Conservation (phyloP, 2,113 vertebrate species). For the Cisticola juncidis region DNA sequence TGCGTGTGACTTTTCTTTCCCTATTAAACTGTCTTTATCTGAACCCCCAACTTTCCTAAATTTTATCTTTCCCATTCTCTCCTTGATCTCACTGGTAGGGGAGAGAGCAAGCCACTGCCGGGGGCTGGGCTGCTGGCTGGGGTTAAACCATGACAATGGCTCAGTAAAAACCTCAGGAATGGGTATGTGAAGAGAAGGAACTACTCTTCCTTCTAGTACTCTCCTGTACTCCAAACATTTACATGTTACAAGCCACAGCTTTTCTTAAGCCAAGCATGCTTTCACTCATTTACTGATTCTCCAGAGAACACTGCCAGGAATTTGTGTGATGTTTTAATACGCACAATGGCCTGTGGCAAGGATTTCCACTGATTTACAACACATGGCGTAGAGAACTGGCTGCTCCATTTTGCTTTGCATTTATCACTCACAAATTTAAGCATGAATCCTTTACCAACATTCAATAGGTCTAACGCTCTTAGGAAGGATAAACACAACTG, state of each 20-base stretch:
- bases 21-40: not conserved
- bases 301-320: not conserved
- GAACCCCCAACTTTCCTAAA: fast-evolving
- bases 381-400: not conserved
- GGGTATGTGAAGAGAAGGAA: not conserved
- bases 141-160: not conserved
- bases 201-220: not conserved
- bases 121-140: not conserved
- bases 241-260: not conserved
- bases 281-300: not conserved
- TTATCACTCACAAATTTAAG: not conserved
- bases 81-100: fast-evolving
- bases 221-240: not conserved
- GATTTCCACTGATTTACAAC: not conserved
- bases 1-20: fast-evolving
- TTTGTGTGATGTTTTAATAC: not conserved
- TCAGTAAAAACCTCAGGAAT: not conserved
- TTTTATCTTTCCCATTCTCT: not conserved
- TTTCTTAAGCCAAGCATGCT: not conserved
- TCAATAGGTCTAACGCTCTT: not conserved
- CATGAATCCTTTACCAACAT: not conserved
- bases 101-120: fast-evolving
- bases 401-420: not conserved
- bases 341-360: not conserved
- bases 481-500: not conserved